Conservation (phyloP, 2,797 vertebrate genomes). For the Smutsia temminckii region DNA sequence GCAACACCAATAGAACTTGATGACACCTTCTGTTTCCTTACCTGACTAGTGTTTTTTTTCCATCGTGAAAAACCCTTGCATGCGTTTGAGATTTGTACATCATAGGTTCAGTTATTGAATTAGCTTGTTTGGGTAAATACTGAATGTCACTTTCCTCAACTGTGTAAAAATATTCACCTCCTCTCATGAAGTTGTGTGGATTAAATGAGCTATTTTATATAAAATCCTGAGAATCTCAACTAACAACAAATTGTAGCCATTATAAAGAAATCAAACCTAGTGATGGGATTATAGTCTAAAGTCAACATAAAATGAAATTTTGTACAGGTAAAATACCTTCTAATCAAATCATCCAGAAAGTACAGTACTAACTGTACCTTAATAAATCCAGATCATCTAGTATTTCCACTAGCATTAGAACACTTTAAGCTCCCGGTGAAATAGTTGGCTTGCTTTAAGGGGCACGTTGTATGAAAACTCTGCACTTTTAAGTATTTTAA, state of each 20-base stretch:
- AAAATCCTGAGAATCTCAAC: neutral
- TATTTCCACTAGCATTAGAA: neutral
- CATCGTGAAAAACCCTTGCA: neutral
- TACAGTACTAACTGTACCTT: neutral
- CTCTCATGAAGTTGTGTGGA: neutral
- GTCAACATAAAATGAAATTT: neutral
- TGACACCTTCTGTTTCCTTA: too few relatives aligned
- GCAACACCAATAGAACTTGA: neutral
- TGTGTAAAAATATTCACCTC: neutral
- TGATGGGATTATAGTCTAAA: neutral
- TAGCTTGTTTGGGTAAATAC: neutral
- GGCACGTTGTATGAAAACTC: neutral
- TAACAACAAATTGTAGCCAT: neutral
- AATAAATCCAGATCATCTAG: neutral
- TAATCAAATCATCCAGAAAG: neutral
- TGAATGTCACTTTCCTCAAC: neutral
- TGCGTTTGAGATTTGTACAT: neutral
- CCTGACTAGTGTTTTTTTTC: too few relatives aligned
- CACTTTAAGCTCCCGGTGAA: neutral
- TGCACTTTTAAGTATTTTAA: neutral
- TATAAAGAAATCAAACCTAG: neutral
- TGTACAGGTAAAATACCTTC: neutral
- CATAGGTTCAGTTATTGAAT: neutral
- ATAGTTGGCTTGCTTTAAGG: neutral
- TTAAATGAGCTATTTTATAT: neutral